Conservation (phyloP, 37 sponge, comb jelly and placozoan species). For the Axinella damicornis region DNA sequence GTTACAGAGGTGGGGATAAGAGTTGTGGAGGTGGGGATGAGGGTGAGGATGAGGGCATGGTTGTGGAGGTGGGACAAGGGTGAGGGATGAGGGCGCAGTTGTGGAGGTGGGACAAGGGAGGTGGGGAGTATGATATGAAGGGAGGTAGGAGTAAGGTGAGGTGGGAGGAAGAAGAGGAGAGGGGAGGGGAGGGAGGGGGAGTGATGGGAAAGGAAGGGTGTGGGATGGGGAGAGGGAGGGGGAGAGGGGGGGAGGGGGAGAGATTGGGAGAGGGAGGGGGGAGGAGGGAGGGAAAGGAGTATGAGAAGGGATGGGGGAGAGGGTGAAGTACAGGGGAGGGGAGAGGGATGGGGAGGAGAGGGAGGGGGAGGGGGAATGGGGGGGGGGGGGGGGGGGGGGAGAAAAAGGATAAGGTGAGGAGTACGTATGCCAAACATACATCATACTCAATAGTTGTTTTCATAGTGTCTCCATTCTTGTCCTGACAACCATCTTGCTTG, state of each 20-base stretch:
- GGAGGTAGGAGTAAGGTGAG: too few relatives aligned
- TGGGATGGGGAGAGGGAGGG: neutral
- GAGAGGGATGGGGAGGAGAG: neutral
- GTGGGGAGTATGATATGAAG: too few relatives aligned
- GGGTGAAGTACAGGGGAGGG: neutral
- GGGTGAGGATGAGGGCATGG: neutral
- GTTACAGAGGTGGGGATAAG: neutral
- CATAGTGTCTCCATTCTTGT: neutral
- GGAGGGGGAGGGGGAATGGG: constrained; percentile 12
- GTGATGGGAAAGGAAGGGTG: neutral
- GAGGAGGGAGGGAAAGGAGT: neutral
- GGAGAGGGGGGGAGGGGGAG: constrained; percentile 7
- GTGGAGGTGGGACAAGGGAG: neutral
- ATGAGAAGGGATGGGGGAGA: neutral
- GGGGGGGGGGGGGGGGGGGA: neutral
- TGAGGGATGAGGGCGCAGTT: neutral
- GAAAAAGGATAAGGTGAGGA: neutral
- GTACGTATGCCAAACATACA: too few relatives aligned
- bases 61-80: neutral
- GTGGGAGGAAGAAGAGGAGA: neutral
- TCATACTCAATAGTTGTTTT: too few relatives aligned
- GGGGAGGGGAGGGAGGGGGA: neutral
- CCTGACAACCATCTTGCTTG: neutral
- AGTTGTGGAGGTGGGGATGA: neutral
- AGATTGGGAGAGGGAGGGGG: neutral